A percentile compares a stretch with the other conserved stretches of the same genome.
Conservation (phyloP, 2,113 vertebrate species). For the Cebus imitator region DNA sequence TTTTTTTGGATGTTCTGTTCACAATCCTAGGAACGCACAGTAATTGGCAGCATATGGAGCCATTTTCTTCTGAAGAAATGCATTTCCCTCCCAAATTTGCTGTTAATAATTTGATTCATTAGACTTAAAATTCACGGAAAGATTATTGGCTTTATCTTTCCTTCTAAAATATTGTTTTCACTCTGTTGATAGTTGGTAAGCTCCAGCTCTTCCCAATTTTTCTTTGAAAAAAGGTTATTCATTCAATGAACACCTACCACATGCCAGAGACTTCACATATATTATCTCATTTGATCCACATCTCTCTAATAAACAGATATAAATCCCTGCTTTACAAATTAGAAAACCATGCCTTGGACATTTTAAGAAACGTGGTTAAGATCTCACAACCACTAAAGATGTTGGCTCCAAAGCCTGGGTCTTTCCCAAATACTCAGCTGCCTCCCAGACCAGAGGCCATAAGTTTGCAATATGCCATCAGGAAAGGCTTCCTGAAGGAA, state of each 20-base stretch:
- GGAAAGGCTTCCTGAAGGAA: background rate
- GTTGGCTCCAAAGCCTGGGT: background rate
- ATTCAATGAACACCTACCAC: background rate
- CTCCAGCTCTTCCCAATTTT: background rate
- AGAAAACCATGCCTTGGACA: background rate
- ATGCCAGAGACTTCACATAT: background rate
- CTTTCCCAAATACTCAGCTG: background rate
- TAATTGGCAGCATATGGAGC: background rate
- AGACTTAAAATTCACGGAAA: background rate
- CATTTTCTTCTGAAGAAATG: background rate
- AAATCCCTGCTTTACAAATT: background rate
- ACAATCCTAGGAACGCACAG: background rate
- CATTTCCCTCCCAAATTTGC: constrained; percentile 1
- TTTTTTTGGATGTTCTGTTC: background rate
- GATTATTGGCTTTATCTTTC: background rate
- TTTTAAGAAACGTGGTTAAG: background rate
- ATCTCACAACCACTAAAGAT: background rate
- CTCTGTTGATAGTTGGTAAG: background rate
- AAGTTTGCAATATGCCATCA: background rate
- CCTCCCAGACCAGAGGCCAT: background rate
- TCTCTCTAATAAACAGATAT: background rate
- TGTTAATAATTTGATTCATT: background rate
- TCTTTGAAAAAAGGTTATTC: constrained; percentile 14
- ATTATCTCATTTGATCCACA: background rate
- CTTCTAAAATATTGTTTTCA: constrained; percentile 1